Evolutionary conservation across 2,888 invertebrate species (phyloP).

Genomic region (Leucoma salicis): DNA sequence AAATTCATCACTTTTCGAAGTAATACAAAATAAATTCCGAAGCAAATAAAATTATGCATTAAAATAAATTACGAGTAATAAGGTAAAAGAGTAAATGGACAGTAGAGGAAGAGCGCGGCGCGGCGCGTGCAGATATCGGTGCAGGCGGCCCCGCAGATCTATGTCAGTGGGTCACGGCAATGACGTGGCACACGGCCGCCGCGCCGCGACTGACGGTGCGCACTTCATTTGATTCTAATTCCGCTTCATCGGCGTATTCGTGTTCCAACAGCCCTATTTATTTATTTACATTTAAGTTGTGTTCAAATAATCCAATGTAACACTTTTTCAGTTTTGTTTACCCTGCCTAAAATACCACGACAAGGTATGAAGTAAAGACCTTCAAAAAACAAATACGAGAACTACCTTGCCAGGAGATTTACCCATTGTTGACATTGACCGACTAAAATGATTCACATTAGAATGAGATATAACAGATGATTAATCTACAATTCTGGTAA

Average conservation of each 20-base stretch:
- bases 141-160: constrained; percentile 84
- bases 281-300: constrained; percentile 29
- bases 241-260: constrained; percentile 76
- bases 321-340: constrained; percentile 12
- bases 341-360: constrained; percentile 6
- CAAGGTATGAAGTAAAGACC: constrained; percentile 3
- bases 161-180: constrained; percentile 87
- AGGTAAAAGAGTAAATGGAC: constrained; percentile 53
- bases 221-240: constrained; percentile 82
- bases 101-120: constrained; percentile 61
- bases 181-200: constrained; percentile 83
- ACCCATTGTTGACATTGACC: constrained; percentile 65
- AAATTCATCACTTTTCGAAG: constrained; percentile 9
- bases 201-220: constrained; percentile 68
- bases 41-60: constrained; percentile 21
- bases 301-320: constrained; percentile 25
- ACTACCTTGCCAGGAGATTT: constrained; percentile 30
- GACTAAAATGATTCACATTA: constrained; percentile 59
- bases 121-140: constrained; percentile 75
- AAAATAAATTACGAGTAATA: constrained; percentile 37
- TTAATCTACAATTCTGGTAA: constrained; percentile 40
- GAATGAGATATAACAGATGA: constrained; percentile 46
- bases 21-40: constrained; percentile 16
- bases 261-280: constrained; percentile 37
- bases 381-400: constrained; percentile 30